phyloP scores from a whole-genome alignment of 2,888 invertebrate species.

The Trissolcus japonicus region DNA sequence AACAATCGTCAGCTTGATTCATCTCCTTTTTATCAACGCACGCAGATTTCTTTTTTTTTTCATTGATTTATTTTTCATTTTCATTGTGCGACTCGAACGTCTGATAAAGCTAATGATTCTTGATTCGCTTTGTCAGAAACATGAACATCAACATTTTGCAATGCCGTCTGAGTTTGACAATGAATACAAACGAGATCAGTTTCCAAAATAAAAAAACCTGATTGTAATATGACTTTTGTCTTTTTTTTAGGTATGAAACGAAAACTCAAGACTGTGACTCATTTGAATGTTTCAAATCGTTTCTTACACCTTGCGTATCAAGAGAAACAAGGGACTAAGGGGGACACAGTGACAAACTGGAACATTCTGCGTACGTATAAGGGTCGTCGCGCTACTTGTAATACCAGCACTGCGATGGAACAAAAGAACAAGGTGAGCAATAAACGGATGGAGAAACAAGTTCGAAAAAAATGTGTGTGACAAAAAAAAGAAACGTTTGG shows the following conservation, averaged over 20 bases:
- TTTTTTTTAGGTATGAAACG: no score
- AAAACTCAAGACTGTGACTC: no score
- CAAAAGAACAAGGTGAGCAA: slow-evolving; percentile 10
- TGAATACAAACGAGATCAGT: no score
- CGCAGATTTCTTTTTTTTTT: not conserved
- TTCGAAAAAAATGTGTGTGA: not conserved
- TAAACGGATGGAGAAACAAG: not conserved
- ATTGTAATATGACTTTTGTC: no score
- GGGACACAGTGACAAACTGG: slow-evolving; percentile 38
- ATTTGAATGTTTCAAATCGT: slow-evolving; percentile 1
- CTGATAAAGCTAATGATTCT: not conserved
- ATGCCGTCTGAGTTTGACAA: no score
- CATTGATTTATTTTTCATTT: no score
- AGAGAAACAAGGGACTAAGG: slow-evolving; percentile 1
- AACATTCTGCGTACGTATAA: slow-evolving; percentile 49
- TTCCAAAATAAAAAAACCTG: no score
- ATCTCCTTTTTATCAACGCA: slow-evolving; percentile 1
- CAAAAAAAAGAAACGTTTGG: not conserved
- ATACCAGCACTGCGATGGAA: slow-evolving; percentile 15
- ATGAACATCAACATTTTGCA: slow-evolving; percentile 8
- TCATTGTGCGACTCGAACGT: no score
- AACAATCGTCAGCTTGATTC: slow-evolving; percentile 8
- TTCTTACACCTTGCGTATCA: slow-evolving; percentile 6
- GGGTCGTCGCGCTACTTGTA: slow-evolving; percentile 38
- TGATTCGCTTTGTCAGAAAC: slow-evolving; percentile 22